A percentile compares a stretch with the other conserved stretches of the same genome.
Conservation (phyloP, 2,113 vertebrate genomes). For the Equus quagga region DNA sequence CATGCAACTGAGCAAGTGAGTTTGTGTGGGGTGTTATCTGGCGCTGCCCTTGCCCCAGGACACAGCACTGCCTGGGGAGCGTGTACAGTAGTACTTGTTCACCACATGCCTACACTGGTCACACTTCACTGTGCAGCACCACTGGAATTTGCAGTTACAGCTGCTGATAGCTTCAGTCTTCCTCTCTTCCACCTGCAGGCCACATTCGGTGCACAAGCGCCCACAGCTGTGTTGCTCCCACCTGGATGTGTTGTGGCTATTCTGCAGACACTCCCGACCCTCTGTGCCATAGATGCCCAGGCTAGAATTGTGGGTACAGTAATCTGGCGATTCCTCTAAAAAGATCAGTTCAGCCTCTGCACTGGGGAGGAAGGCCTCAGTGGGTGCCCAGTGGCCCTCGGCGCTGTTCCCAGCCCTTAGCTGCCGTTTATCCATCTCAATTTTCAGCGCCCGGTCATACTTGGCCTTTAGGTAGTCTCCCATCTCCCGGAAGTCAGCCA, state of each 20-base stretch:
- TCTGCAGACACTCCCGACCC: constrained; percentile 95
- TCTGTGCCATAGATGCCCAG: constrained; percentile 94
- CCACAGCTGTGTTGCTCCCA: constrained; percentile 93
- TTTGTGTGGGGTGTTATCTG: background rate
- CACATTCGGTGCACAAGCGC: constrained; percentile 94
- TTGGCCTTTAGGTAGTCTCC: constrained; percentile 95
- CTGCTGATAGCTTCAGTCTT: constrained; percentile 91
- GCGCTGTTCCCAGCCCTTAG: constrained; percentile 94
- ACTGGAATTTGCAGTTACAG: constrained; percentile 98
- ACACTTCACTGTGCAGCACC: constrained; percentile 97
- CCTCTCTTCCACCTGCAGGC: constrained; percentile 91
- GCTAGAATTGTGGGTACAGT: constrained; percentile 94
- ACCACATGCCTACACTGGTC: constrained; percentile 93
- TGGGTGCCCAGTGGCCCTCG: constrained; percentile 89
- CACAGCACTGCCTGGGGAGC: background rate
- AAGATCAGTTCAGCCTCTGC: constrained; percentile 92
- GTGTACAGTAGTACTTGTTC: constrained; percentile 92
- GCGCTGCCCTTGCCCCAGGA: background rate
- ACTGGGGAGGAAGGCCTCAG: constrained; percentile 89
- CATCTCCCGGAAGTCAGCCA: constrained; percentile 94
- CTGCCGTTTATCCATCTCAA: constrained; percentile 94
- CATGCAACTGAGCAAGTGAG: background rate
- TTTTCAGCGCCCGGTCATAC: constrained; percentile 93
- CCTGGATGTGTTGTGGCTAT: constrained; percentile 87
- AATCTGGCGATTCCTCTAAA: constrained; percentile 96